Base-by-base conservation (phyloP, 2,113 vertebrate genomes). In the Kryptolebias marmoratus region DNA sequence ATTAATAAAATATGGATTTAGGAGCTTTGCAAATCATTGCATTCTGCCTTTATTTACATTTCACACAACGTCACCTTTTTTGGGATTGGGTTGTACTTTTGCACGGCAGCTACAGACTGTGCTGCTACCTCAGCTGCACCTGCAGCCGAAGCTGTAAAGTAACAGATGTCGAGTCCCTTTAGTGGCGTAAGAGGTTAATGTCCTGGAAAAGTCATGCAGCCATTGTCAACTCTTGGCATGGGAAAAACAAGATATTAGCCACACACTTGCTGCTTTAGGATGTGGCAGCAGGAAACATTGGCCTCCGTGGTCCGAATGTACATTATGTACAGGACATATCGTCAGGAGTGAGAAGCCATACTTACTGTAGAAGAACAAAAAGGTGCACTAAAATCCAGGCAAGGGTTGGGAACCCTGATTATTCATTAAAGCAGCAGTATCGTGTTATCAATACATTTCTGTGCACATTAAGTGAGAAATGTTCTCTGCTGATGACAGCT, bases 301-400 rank as follows among this genome's bases (percentile, higher is more conserved):
- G 62, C 64, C 57, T 75, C 60, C 68, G 30, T 9, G 44, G 69
- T 70, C 45, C 48, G 28, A 66, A 39, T 54, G 64, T 44, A 71
- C 73, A 62, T 59, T 50, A 81, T 67, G 4, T 52, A 69, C 82
- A 81, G 74, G 74, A 87, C 73, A 58, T 36, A 56, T 58, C 31
- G 55, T 28, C 6, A 45, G 52, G 39, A 61, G 1, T 0, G 5
- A 10, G 39, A 0, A 62, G 64, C 28, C 53, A 68, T 52, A 60
- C 63, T 58, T 36, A 36, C 22, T 22, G 22, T 2, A 53, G 27
- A 39, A 67, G 71, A 73, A 68, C 44, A 70, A 72, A 80, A 64
- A 22, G 15, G 5, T 22, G 2, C 52, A 54, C 31, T 0, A 45
- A 72, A 65, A 53, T 53, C 44, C n/a, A 56, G 39, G 18, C 60